Evolutionary conservation across 1,140 invertebrate genomes (phyloP), one percentile per base, ranked within the genome.

Genomic region (Solenopsis invicta): DNA sequence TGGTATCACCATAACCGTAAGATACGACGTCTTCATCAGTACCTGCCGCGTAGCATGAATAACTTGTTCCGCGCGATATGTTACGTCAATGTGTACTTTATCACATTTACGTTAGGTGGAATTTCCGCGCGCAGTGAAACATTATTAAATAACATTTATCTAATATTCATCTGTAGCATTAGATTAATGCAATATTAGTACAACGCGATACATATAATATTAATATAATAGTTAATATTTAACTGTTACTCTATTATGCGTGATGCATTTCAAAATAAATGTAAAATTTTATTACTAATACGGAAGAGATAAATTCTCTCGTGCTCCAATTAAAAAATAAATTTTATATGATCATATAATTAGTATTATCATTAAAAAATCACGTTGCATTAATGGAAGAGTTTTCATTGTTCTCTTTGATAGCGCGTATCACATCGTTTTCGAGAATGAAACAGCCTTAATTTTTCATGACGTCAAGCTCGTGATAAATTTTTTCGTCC

Each of bases 11-110:
- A 59, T 75, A 84, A 84, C 41, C 54, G 12, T 48, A 75, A 75
- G 56, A 50, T 84, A 74, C 18, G 69, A 72, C 41, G 48, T 74
- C 54, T 59, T 74, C 41, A 84, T 84, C 80, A 50, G 24, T 37
- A 84, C 61, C 67, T 16, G n/a, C 18, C 54, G 29, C n/a, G 41
- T 48, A 74, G 74, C 48, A 71, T 61, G 34, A 81, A 82, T 72
- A 67, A 84, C 9, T 21, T 24, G 62, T 24, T 48, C n/a, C 13
- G 9, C 4, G 54, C 29, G 67, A 29, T 66, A 50, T n/a, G 12
- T 50, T 52, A 66, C 24, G 16, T 54, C 50, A 9, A 48, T 64
- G n/a, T 67, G 41, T 64, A 71, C 16, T 71, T 81, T 29, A 45
- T 45, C 10, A 56, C 10, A 29, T 59, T 81, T 24, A 80, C n/a